A percentile compares a stretch with the other conserved stretches of the same genome.
Conservation (phyloP, 1,140 invertebrate species). For the Trachymyrmex cornetzi region DNA sequence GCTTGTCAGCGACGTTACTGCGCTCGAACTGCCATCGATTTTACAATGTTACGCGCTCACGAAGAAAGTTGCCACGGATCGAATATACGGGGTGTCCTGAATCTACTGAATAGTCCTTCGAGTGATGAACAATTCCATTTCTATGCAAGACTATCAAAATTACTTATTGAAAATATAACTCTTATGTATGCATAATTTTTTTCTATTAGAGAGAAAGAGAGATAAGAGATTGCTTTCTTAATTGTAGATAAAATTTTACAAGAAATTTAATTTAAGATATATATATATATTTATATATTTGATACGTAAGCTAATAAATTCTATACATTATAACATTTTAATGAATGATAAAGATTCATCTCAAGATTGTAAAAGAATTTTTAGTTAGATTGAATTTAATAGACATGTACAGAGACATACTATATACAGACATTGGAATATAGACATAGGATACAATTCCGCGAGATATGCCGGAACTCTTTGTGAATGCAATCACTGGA, state of each 20-base stretch:
- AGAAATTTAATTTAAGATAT: background rate
- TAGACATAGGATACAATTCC: constrained; percentile 41
- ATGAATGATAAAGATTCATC: constrained; percentile 1
- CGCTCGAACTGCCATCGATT: constrained; percentile 55
- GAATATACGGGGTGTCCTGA: constrained; percentile 31
- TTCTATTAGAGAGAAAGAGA: background rate
- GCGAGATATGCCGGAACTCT: constrained; percentile 55
- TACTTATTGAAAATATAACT: background rate
- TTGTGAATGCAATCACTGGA: constrained; percentile 40
- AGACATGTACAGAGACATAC: background rate
- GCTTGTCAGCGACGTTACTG: constrained; percentile 64
- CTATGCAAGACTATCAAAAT: background rate
- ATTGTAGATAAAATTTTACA: background rate
- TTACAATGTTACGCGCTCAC: constrained; percentile 59
- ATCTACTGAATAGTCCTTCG: background rate
- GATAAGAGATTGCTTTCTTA: constrained; percentile 1
- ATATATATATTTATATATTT: too few species aligned
- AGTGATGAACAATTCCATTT: background rate
- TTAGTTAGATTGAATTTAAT: background rate
- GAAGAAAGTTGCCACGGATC: constrained; percentile 44
- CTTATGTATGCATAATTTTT: background rate
- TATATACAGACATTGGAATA: constrained; percentile 8
- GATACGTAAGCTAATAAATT: background rate
- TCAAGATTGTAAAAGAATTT: background rate
- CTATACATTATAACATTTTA: background rate